A percentile compares a stretch with the other conserved stretches of the same genome.
Evolutionary conservation across 2,888 invertebrate species (phyloP).

Genomic region (Stenodema calcarata): DNA sequence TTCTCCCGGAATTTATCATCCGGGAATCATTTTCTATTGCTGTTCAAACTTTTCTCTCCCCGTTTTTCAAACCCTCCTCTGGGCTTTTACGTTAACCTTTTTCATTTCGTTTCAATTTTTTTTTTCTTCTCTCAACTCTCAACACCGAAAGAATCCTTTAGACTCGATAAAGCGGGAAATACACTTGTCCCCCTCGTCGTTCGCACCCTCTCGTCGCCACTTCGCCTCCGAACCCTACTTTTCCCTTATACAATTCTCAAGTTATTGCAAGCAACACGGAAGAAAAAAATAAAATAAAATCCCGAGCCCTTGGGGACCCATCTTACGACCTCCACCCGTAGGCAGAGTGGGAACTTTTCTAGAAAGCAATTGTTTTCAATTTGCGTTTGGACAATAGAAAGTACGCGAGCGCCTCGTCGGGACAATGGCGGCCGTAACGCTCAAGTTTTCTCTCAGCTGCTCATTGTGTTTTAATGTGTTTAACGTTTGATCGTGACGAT

Average conservation of each 20-base stretch:
- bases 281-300: neutral
- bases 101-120: neutral
- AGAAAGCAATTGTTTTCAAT: conserved; percentile 6
- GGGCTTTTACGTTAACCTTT: no score
- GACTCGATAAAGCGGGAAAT: neutral
- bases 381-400: neutral
- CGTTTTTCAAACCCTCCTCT: no score
- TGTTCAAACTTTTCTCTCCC: no score
- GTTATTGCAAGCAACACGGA: neutral
- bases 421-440: neutral
- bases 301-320: neutral
- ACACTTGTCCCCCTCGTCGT: neutral
- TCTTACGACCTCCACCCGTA: neutral
- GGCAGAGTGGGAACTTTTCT: neutral
- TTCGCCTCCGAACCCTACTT: neutral
- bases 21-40: no score
- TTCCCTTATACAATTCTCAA: neutral
- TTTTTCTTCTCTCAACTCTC: neutral
- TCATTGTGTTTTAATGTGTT: neutral
- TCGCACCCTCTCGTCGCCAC: neutral
- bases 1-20: neutral
- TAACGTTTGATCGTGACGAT: neutral
- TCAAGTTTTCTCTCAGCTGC: neutral
- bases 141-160: neutral
- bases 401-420: neutral